Conservation (phyloP, 1,140 invertebrate genomes). For the Drosophila gunungcola region DNA sequence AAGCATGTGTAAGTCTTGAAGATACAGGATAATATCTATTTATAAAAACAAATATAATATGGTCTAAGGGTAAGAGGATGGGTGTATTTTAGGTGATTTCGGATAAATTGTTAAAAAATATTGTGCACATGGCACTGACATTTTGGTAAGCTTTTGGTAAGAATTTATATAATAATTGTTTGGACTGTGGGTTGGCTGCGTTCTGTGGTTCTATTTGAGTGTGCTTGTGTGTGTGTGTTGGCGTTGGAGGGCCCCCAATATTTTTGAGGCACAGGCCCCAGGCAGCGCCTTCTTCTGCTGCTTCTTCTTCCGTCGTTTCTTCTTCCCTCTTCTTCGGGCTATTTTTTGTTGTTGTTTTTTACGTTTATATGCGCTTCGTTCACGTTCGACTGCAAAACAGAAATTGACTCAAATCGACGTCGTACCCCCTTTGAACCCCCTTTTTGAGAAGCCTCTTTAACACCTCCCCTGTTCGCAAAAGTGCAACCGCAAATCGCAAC, state of each 20-base stretch:
- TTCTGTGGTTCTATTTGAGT: constrained; percentile 9
- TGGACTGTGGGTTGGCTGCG: not conserved
- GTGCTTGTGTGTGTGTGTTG: constrained; percentile 22
- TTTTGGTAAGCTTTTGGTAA: not conserved
- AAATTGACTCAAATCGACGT: constrained; percentile 79
- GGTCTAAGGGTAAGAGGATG: too few relatives aligned
- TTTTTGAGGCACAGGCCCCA: constrained; percentile 37
- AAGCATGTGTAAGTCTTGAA: not conserved
- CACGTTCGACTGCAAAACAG: constrained; percentile 72
- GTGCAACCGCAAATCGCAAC: constrained; percentile 33
- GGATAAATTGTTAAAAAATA: not conserved
- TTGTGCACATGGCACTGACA: too few relatives aligned
- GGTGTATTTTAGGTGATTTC: not conserved
- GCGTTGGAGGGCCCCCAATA: constrained; percentile 48
- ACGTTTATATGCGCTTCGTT: constrained; percentile 79
- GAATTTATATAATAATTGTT: not conserved
- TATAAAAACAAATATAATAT: not conserved
- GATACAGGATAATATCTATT: constrained; percentile 1
- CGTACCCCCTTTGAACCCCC: not conserved
- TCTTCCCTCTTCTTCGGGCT: constrained; percentile 20
- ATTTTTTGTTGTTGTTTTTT: constrained; percentile 25
- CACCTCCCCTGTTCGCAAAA: constrained; percentile 13
- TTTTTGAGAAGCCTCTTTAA: constrained; percentile 2
- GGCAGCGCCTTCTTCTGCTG: constrained; percentile 42
- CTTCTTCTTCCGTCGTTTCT: constrained; percentile 17